Conservation (phyloP, 1,140 invertebrate genomes). For the Cheumatopsyche charites region DNA sequence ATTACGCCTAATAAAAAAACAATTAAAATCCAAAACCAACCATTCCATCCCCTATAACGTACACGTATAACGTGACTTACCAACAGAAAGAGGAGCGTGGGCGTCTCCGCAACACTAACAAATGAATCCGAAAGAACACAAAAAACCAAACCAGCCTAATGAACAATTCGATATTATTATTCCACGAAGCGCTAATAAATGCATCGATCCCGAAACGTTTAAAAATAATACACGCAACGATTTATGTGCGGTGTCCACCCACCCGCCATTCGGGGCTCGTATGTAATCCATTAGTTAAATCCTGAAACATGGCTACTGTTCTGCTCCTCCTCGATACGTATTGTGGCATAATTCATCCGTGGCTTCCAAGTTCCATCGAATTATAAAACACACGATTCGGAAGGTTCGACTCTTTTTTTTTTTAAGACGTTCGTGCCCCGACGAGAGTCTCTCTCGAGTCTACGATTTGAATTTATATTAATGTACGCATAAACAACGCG, state of each 20-base stretch:
- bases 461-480: slow-evolving; percentile 22
- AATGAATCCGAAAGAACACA: neutral
- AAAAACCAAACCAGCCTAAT: neutral
- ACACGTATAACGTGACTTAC: too few species aligned
- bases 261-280: slow-evolving; percentile 13
- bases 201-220: slow-evolving; percentile 32
- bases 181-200: slow-evolving; percentile 32
- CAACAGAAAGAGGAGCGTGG: too few species aligned
- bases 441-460: slow-evolving; percentile 4
- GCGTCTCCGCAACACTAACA: neutral
- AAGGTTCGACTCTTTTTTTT: neutral
- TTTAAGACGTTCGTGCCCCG: neutral
- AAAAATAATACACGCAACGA: slow-evolving; percentile 19
- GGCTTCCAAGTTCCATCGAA: neutral
- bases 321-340: neutral
- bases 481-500: slow-evolving; percentile 25
- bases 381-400: neutral
- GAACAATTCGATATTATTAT: slow-evolving; percentile 29
- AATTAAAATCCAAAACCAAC: too few species aligned
- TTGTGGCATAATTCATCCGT: too few species aligned
- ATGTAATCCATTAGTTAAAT: slow-evolving; percentile 36
- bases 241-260: slow-evolving; percentile 29
- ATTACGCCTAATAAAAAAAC: too few species aligned
- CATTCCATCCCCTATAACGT: too few species aligned
- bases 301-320: slow-evolving; percentile 37